Conservation (phyloP, 2,888 invertebrate species). For the Noctuana brunneofusca region DNA sequence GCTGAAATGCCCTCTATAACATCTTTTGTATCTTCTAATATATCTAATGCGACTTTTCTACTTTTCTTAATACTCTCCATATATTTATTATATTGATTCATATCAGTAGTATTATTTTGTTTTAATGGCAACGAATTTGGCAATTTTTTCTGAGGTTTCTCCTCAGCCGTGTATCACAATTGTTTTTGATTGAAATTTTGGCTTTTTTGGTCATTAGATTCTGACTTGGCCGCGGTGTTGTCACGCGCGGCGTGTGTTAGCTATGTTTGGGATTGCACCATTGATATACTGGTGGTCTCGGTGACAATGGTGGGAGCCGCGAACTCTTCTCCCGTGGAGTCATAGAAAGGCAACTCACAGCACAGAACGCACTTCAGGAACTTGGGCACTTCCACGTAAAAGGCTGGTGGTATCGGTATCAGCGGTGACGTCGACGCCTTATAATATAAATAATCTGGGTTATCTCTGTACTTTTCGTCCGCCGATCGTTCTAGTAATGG, state of each 20-base stretch:
- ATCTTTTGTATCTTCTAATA: conserved; percentile 71
- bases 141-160: conserved; percentile 64
- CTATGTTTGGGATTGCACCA: conserved; percentile 88
- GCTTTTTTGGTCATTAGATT: conserved; percentile 53
- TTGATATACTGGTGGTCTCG: conserved; percentile 87
- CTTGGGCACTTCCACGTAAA: conserved; percentile 93
- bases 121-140: conserved; percentile 75
- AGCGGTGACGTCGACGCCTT: conserved; percentile 94
- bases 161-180: conserved; percentile 79
- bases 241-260: conserved; percentile 81
- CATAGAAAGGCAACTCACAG: conserved; percentile 95
- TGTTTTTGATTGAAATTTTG: conserved; percentile 59
- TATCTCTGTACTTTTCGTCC: conserved; percentile 94
- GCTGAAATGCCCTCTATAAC: conserved; percentile 53
- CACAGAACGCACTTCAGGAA: conserved; percentile 92
- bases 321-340: conserved; percentile 87
- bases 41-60: conserved; percentile 67
- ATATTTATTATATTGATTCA: conserved; percentile 73
- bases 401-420: conserved; percentile 93
- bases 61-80: conserved; percentile 72
- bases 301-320: conserved; percentile 84
- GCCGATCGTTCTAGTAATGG: conserved; percentile 93
- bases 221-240: conserved; percentile 65
- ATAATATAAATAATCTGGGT: conserved; percentile 93
- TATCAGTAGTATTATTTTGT: conserved; percentile 74